These are phyloP conservation scores for Orthosia cruda DNA, from an alignment of 2,888 invertebrate species.

Conservation along the genomic window DNA sequence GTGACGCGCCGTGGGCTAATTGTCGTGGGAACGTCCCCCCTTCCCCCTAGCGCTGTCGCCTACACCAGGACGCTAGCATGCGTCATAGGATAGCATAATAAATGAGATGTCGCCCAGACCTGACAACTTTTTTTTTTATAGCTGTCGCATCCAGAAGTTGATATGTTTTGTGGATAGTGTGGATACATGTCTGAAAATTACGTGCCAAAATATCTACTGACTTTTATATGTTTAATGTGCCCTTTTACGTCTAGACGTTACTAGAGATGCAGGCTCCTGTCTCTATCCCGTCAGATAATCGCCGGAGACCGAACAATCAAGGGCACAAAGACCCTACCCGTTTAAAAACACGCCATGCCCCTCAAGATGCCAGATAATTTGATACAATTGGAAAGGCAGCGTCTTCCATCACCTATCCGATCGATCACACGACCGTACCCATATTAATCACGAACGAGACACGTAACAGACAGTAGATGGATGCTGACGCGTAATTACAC, in stretches of 20 bases:
- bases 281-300: background rate
- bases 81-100: slow-evolving; percentile 64
- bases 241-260: background rate
- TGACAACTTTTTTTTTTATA: slow-evolving; percentile 56
- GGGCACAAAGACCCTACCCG: background rate
- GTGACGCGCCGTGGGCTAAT: slow-evolving; percentile 85
- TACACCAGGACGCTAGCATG: slow-evolving; percentile 68
- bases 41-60: slow-evolving; percentile 53
- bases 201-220: background rate
- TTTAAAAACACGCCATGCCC: background rate
- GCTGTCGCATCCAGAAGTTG: slow-evolving; percentile 21
- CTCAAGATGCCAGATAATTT: slow-evolving; percentile 22
- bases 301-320: background rate
- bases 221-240: background rate
- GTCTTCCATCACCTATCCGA: slow-evolving; percentile 40
- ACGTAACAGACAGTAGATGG: slow-evolving; percentile 63
- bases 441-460: slow-evolving; percentile 65
- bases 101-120: slow-evolving; percentile 54
- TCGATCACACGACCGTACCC: slow-evolving; percentile 45
- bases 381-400: slow-evolving; percentile 37
- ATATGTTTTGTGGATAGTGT: background rate
- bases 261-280: background rate
- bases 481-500: slow-evolving; percentile 67
- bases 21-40: slow-evolving; percentile 85
- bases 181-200: background rate